Evolutionary conservation across 2,888 invertebrate species (phyloP), one percentile per base, ranked within the genome.

Genomic region (Drosophila macrospina): DNA sequence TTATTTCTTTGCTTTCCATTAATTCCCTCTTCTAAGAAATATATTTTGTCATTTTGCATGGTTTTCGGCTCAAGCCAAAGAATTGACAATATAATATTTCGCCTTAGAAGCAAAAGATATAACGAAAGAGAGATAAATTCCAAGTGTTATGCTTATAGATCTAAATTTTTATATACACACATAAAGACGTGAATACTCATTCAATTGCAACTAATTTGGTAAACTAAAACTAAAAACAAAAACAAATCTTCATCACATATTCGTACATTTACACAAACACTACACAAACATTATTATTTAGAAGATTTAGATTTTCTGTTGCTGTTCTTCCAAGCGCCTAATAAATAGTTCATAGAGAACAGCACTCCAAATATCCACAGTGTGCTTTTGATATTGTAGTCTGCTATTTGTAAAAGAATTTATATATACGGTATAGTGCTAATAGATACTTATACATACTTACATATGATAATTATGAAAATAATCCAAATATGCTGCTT

Each of bases 61-160:
- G 90, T 85, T 90, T 88, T 84, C 77, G 90, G 90, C 90, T 90
- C 89, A 79, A 90, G 89, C 89, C 90, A 90, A 86, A 75, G 86
- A 88, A 86, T 83, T 89, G 90, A 90, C 90, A 90, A 90, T 89
- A 85, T 85, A 86, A 89, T 89, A 89, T 90, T 90, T 90, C 87
- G 88, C 85, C 89, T 90, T 89, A 89, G 75, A 76, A 73, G 74
- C 78, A 84, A 80, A 78, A 56, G 72, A 75, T 65, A 78, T 69
- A 74, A 69, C 70, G 70, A 80, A 85, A 57, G 71, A 66, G 73
- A 85, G 82, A 81, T 69, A 63, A 72, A 85, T 84, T 86, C 78
- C 81, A 85, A 84, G 86, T 83, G 83, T 86, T 86, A 83, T 86
- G 83, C 83, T 83, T 83, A 83, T 83, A 83, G 83, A 83, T 83